Conservation (phyloP, 1,140 invertebrate species). For the Drosophila insularis region DNA sequence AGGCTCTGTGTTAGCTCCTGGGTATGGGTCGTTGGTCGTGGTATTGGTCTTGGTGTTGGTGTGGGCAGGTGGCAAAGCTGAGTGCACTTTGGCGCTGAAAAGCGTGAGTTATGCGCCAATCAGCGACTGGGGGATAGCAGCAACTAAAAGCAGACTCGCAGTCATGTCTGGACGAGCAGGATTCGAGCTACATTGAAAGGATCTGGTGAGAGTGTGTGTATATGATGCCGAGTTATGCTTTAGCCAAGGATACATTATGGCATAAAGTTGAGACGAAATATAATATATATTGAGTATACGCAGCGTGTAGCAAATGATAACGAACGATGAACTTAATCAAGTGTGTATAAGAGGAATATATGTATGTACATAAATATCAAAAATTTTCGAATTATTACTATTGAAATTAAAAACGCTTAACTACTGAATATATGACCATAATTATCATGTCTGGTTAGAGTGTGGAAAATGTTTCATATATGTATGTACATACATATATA, state of each 20-base stretch:
- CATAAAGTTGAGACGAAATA: constrained; percentile 42
- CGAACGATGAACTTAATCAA: constrained; percentile 38
- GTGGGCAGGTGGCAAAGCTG: constrained; percentile 23
- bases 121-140: neutral
- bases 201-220: neutral
- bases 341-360: constrained; percentile 7
- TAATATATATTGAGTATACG: constrained; percentile 6
- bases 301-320: constrained; percentile 30
- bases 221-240: constrained; percentile 20
- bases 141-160: constrained; percentile 29
- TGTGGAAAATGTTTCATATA: neutral
- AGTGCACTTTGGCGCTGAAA: constrained; percentile 69
- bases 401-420: constrained; percentile 4
- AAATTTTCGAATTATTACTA: neutral
- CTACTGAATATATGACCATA: neutral
- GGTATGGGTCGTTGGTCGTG: neutral
- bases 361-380: neutral
- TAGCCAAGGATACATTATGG: constrained; percentile 50
- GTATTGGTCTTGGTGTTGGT: no score
- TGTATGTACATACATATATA: no score
- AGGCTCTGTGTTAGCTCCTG: neutral
- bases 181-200: constrained; percentile 4
- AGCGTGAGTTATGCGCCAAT: constrained; percentile 60
- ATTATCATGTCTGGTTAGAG: constrained; percentile 17
- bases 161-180: constrained; percentile 1